A percentile compares a stretch with the other conserved stretches of the same genome.
These are phyloP conservation scores for Thamnophis sirtalis DNA, from an alignment of 2,113 vertebrate genomes.

Conservation along the genomic window DNA sequence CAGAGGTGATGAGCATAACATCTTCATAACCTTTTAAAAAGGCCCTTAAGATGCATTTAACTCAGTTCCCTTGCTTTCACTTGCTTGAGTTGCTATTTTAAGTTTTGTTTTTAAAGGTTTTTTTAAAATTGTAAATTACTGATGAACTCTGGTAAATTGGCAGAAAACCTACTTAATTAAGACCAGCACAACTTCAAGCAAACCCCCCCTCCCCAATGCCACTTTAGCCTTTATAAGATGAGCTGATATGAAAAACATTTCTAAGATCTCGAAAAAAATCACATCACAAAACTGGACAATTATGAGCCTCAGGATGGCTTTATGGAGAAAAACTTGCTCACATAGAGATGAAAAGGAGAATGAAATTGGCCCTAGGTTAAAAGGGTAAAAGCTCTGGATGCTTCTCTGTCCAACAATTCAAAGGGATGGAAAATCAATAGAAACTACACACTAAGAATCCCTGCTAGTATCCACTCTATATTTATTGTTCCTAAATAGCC, in stretches of 20 bases:
- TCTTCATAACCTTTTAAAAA: not conserved
- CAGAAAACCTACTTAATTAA: not conserved
- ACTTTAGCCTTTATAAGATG: not conserved
- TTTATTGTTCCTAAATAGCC: not conserved
- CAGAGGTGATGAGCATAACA: not conserved
- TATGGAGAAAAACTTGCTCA: not conserved
- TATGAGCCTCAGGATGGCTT: not conserved
- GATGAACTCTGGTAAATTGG: not conserved
- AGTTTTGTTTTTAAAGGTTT: not conserved
- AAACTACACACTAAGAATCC: not conserved
- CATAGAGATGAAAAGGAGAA: not conserved
- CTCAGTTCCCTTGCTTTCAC: not conserved
- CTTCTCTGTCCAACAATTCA: constrained; percentile 30
- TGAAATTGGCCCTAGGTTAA: constrained; percentile 5
- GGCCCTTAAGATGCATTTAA: not conserved
- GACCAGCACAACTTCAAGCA: not conserved
- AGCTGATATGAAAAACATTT: not conserved
- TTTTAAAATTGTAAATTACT: not conserved
- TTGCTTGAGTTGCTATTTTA: not conserved
- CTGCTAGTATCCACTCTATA: not conserved
- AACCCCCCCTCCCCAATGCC: not conserved
- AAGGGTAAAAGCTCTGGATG: constrained; percentile 35
- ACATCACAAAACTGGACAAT: not conserved
- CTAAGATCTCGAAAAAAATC: not conserved
- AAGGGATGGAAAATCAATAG: not conserved